Evolutionary conservation across 2,888 invertebrate species (phyloP).

Genomic region (Drosophila dives): DNA sequence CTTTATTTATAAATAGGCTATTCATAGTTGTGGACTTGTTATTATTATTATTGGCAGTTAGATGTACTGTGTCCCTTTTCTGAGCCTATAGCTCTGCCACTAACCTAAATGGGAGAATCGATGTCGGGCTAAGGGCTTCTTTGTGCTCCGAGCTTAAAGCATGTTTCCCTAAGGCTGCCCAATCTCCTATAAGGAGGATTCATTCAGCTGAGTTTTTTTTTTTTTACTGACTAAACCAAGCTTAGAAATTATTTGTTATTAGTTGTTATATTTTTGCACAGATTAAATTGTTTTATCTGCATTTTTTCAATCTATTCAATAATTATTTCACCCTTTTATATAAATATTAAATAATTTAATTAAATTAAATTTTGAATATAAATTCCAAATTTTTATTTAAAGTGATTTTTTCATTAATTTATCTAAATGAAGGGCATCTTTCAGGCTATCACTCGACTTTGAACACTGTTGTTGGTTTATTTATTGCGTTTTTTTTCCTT

Average conservation of each 20-base stretch:
- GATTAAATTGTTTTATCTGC: background rate
- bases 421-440: conserved; percentile 4
- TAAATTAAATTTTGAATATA: background rate
- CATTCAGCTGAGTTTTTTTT: background rate
- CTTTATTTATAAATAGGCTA: background rate
- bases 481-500: conserved; percentile 11
- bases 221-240: background rate
- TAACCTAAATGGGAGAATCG: background rate
- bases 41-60: background rate
- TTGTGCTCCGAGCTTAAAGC: background rate
- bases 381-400: background rate
- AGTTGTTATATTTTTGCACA: too few relatives aligned
- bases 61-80: background rate
- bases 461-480: conserved; percentile 7
- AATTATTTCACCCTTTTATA: background rate
- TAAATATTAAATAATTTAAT: background rate
- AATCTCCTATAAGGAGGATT: too few relatives aligned
- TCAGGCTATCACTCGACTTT: background rate
- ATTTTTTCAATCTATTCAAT: background rate
- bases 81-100: background rate
- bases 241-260: background rate
- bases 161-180: too few relatives aligned
- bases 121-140: background rate
- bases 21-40: background rate
- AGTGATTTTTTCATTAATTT: background rate